Percentiles rank a stretch among this genome's conserved stretches.
These are phyloP conservation scores for Notechis scutatus DNA, from an alignment of 2,113 vertebrate species.

Conservation along the genomic window DNA sequence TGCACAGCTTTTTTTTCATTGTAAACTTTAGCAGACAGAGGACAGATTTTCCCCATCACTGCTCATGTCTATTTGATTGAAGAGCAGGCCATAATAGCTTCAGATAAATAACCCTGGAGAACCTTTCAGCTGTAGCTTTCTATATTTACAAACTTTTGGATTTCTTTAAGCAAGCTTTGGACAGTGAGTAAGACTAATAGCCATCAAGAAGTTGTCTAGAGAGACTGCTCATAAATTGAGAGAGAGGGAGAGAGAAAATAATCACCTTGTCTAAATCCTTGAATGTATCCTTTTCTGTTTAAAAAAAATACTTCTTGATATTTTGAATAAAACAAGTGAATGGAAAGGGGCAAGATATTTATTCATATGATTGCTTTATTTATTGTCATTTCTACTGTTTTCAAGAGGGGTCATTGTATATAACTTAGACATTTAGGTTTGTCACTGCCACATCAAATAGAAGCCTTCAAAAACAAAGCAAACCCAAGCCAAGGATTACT, in stretches of 20 bases:
- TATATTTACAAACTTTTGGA: neutral
- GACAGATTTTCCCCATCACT: neutral
- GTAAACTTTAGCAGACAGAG: neutral
- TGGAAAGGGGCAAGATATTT: conserved; percentile 42
- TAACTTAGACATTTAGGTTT: conserved; percentile 46
- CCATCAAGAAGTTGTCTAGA: neutral
- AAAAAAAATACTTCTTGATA: neutral
- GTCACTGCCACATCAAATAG: conserved; percentile 39
- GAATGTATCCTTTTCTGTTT: neutral
- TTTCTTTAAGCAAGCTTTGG: neutral
- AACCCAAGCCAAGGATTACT: conserved; percentile 15
- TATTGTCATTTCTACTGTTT: conserved; percentile 12
- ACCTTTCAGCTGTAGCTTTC: neutral
- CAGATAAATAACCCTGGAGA: neutral
- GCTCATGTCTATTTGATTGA: neutral
- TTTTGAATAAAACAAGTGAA: conserved; percentile 39
- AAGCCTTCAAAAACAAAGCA: conserved; percentile 28
- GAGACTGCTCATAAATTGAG: neutral
- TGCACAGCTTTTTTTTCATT: neutral
- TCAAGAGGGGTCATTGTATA: conserved; percentile 50
- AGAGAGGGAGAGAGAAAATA: neutral
- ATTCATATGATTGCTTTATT: conserved; percentile 12
- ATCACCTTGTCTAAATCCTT: neutral
- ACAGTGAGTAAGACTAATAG: neutral
- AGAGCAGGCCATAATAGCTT: neutral